A percentile compares a stretch with the other conserved stretches of the same genome.
These are phyloP conservation scores for Lycaon pictus DNA, from an alignment of 2,113 vertebrate genomes.

Conservation along the genomic window DNA sequence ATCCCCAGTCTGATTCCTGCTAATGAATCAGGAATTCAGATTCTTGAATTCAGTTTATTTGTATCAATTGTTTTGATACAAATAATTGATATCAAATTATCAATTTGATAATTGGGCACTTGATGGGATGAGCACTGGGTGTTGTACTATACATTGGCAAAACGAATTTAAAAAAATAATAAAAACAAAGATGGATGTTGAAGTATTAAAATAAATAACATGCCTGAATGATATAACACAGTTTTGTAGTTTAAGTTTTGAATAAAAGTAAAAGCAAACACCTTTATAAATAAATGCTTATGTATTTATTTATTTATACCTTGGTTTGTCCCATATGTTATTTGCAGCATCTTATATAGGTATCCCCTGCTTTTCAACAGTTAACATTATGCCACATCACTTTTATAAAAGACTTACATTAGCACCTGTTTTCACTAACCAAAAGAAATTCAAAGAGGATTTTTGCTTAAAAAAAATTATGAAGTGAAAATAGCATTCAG, in stretches of 20 bases:
- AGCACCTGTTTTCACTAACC: background rate
- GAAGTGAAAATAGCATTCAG: background rate
- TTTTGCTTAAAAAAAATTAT: background rate
- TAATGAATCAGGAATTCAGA: background rate
- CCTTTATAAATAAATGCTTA: background rate
- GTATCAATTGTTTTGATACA: no score
- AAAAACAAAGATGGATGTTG: no score
- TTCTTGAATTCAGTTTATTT: no score
- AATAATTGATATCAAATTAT: no score
- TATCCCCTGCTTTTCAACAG: background rate
- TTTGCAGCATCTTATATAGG: background rate
- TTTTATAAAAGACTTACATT: background rate
- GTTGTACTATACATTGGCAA: no score
- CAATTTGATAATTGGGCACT: no score
- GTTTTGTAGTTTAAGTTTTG: background rate
- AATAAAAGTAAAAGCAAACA: background rate
- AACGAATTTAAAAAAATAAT: no score
- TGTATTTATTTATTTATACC: background rate
- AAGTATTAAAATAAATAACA: no score
- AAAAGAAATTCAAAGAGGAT: background rate
- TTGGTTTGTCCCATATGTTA: background rate
- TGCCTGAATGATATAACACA: background rate
- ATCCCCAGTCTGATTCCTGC: conserved; percentile 53
- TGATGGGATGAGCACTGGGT: no score
- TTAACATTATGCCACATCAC: background rate